Conservation (phyloP, 2,888 invertebrate genomes). For the Hemithea aestivaria region DNA sequence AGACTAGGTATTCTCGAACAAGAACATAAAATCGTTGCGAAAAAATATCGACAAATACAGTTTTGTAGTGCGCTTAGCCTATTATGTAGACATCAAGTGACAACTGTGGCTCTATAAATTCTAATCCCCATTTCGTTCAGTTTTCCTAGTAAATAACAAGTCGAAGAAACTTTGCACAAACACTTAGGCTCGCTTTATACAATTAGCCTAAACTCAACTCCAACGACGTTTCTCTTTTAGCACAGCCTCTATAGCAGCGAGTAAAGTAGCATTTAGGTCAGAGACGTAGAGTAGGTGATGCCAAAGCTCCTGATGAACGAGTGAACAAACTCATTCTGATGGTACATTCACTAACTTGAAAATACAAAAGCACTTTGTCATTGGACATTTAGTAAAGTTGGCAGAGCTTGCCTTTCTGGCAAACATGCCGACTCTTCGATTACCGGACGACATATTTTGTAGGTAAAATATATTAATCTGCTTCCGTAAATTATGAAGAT, state of each 20-base stretch:
- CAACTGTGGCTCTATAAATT: too few species aligned
- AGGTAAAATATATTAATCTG: slow-evolving; percentile 16
- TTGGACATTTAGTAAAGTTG: slow-evolving; percentile 26
- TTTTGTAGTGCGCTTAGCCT: too few species aligned
- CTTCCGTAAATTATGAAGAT: slow-evolving; percentile 9
- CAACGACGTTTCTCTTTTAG: too few species aligned
- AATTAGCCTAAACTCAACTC: too few species aligned
- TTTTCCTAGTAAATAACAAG: too few species aligned
- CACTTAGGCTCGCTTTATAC: too few species aligned
- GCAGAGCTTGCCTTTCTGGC: slow-evolving; percentile 28
- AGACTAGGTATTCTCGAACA: too few species aligned
- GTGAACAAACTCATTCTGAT: slow-evolving; percentile 44
- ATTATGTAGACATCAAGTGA: too few species aligned
- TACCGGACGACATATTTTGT: slow-evolving; percentile 22
- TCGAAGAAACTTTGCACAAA: too few species aligned
- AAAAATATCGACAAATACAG: too few species aligned
- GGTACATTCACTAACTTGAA: slow-evolving; percentile 28
- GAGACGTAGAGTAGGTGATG: slow-evolving; percentile 59
- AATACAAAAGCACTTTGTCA: slow-evolving; percentile 27
- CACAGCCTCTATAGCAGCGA: slow-evolving; percentile 37
- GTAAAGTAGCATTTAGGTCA: slow-evolving; percentile 73
- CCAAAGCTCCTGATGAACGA: slow-evolving; percentile 51
- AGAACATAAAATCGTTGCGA: too few species aligned
- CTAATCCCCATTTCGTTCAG: too few species aligned
- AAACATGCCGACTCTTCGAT: slow-evolving; percentile 22